Base-by-base conservation (phyloP, 37 sponge, comb jelly and placozoan genomes). In the Chondrosia reniformis region DNA sequence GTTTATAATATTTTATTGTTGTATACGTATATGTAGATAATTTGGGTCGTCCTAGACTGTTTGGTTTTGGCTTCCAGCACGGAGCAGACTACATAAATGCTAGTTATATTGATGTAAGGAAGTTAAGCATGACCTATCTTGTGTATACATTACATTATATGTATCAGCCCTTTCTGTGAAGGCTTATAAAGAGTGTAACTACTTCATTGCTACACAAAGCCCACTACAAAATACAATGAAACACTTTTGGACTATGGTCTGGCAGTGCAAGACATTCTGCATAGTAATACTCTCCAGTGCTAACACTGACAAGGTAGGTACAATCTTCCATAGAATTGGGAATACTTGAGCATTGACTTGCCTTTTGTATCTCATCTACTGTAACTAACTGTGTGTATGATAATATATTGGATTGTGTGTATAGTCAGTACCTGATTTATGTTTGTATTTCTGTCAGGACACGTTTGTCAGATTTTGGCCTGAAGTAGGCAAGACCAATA, bases 71-170 rank as follows among this genome's bases (percentile, higher is more conserved):
- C 31, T 40, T 42, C 62, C 58, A 54, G 32, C 74, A 74, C 44
- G 84, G 77, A 58, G 67, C 90, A 2, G 90, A 84, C 46, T 89
- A 89, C 59, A 89, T 89, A n/a, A 89, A 89, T 72, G 90, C 85
- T 46, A 85, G 83, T 36, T 81, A 56, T 44, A 64, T 89, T 10
- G 82, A 84, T 80, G 90, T 89, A 59, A 77, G 90, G 24, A 22
- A 31, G 12, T 28, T n/a, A n/a, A n/a, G n/a, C n/a, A n/a, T n/a
- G n/a, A n/a, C n/a, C n/a, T n/a, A 22, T 13, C 15, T 49, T 49
- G 52, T 49, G 52, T 49, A 15, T 49, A 27, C 52, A n/a, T n/a
- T n/a, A n/a, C n/a, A 9, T 30, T 38, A 4, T 21, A 36, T 17
- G 4, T 17, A 15, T 21, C 62, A 13, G 1, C 63, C 42, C 44